Conservation (phyloP, 1,140 invertebrate species). For the Tetragnatha versicolor region DNA sequence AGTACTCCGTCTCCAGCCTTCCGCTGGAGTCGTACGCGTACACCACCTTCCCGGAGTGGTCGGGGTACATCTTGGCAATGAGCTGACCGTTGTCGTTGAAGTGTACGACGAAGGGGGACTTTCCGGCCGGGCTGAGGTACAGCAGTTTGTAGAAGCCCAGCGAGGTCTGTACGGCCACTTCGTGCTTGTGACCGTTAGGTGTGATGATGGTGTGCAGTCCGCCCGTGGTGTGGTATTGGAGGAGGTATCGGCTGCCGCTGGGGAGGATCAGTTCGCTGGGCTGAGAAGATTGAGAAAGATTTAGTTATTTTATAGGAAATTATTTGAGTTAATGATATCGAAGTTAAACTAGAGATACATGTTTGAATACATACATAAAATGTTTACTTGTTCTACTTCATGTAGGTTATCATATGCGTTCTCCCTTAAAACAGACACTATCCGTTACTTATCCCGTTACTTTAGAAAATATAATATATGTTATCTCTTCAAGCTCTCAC, state of each 20-base stretch:
- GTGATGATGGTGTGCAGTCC: slow-evolving; percentile 83
- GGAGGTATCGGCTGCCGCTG: slow-evolving; percentile 82
- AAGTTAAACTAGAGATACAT: too few relatives aligned
- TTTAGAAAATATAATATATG: too few relatives aligned
- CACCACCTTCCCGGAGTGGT: slow-evolving; percentile 84
- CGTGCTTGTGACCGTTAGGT: slow-evolving; percentile 85
- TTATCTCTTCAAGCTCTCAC: too few relatives aligned
- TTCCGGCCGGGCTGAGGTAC: slow-evolving; percentile 86
- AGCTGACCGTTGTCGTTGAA: slow-evolving; percentile 86
- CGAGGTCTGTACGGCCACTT: slow-evolving; percentile 81
- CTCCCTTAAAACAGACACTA: too few relatives aligned
- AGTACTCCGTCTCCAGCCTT: slow-evolving; percentile 76
- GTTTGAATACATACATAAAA: too few relatives aligned
- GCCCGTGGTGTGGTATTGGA: slow-evolving; percentile 86
- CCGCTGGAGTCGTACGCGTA: slow-evolving; percentile 87
- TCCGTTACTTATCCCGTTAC: too few relatives aligned
- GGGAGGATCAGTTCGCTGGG: slow-evolving; percentile 88
- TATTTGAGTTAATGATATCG: too few relatives aligned
- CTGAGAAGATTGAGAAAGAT: slow-evolving; percentile 61
- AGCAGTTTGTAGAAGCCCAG: slow-evolving; percentile 85
- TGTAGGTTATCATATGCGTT: too few relatives aligned
- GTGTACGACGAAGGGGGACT: slow-evolving; percentile 80
- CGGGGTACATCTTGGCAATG: slow-evolving; percentile 82
- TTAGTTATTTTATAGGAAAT: too few relatives aligned
- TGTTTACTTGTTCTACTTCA: too few relatives aligned